These are phyloP conservation scores for Crocallis elinguaria DNA, from an alignment of 2,888 invertebrate species.

Conservation along the genomic window DNA sequence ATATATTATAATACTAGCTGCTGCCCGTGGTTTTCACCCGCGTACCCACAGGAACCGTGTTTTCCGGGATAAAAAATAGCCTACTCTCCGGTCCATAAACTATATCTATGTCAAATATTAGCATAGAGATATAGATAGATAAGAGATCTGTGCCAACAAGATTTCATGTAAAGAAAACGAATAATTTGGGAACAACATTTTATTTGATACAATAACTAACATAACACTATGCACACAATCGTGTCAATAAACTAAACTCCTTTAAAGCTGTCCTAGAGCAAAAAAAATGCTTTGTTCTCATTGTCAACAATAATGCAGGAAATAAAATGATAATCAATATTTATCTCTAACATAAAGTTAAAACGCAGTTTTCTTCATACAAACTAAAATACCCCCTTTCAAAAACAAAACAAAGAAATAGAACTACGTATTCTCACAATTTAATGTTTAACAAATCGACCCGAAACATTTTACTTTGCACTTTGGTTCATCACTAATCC, in stretches of 20 bases:
- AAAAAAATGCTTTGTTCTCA: constrained; percentile 63
- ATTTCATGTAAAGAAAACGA: constrained; percentile 32
- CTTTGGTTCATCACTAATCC: constrained; percentile 18
- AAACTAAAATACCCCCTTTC: constrained; percentile 2
- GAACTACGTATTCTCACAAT: background rate
- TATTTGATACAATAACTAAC: constrained; percentile 64
- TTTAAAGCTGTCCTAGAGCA: constrained; percentile 75
- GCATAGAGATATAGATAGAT: too few relatives aligned
- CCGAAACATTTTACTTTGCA: constrained; percentile 29
- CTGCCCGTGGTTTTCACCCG: too few relatives aligned
- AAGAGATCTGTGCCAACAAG: background rate
- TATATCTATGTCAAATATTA: too few relatives aligned
- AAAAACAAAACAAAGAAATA: background rate
- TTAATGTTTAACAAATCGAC: background rate
- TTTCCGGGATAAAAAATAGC: too few relatives aligned
- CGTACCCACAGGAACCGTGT: too few relatives aligned
- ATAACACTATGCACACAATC: constrained; percentile 60
- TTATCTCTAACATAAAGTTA: background rate
- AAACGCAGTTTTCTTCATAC: background rate
- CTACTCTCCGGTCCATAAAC: too few relatives aligned
- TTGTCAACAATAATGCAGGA: constrained; percentile 29
- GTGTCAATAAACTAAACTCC: constrained; percentile 63
- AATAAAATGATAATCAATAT: background rate
- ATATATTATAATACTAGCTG: too few relatives aligned
- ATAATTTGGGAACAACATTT: constrained; percentile 52